Conservation (phyloP, 1,140 invertebrate species). For the Drosophila setifemur region DNA sequence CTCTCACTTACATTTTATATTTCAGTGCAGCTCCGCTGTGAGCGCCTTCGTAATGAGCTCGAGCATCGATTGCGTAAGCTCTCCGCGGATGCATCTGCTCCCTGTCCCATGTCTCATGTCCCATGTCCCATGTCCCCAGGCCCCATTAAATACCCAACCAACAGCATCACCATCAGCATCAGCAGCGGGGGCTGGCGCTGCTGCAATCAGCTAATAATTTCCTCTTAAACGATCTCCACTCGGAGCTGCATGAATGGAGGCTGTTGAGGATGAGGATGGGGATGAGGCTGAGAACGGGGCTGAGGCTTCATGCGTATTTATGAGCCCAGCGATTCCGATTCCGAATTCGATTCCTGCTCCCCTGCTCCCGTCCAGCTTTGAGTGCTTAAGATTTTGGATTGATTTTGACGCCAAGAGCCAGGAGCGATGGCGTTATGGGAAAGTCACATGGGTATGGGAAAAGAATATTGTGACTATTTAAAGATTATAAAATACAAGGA, state of each 20-base stretch:
- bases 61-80: constrained; percentile 65
- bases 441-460: neutral
- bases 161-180: no score
- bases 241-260: constrained; percentile 33
- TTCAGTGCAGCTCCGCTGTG: constrained; percentile 10
- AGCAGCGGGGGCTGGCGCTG: constrained; percentile 44
- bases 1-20: no score
- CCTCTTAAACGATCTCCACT: constrained; percentile 51
- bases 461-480: neutral
- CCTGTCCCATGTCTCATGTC: no score
- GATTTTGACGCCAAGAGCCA: constrained; percentile 65
- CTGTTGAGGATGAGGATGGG: no score
- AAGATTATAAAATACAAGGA: no score
- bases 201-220: constrained; percentile 65
- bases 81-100: constrained; percentile 37
- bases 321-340: constrained; percentile 44
- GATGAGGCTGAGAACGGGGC: no score
- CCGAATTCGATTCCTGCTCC: neutral
- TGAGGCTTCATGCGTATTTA: constrained; percentile 70
- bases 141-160: constrained; percentile 35
- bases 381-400: constrained; percentile 53
- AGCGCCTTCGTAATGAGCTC: constrained; percentile 59
- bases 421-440: neutral
- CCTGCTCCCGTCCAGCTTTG: constrained; percentile 29
- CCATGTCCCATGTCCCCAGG: constrained; percentile 8